These are phyloP conservation scores for Neotragus moschatus DNA, from an alignment of 2,113 vertebrate genomes.

Conservation along the genomic window DNA sequence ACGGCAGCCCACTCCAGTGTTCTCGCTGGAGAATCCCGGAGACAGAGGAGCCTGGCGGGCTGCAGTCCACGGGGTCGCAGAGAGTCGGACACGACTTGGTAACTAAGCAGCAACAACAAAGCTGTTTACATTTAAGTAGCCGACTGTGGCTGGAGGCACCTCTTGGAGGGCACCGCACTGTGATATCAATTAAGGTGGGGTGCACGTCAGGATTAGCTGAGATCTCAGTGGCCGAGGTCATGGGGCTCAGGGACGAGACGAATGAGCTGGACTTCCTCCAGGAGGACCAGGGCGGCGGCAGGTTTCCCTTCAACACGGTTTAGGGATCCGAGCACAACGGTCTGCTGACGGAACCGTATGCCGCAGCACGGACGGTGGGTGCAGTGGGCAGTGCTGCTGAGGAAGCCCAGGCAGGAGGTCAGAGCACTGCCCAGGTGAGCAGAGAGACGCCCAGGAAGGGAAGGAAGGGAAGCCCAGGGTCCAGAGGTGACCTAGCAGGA, in stretches of 20 bases:
- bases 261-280: not conserved
- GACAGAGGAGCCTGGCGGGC: not conserved
- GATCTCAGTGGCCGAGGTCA: not conserved
- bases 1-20: not conserved
- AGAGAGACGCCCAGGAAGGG: not conserved
- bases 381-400: rapidly evolving
- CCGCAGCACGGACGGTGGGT: rapidly evolving
- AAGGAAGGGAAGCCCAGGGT: not conserved
- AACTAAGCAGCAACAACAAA: not conserved
- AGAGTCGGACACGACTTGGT: not conserved
- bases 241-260: rapidly evolving
- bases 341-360: not conserved
- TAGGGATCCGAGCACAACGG: rapidly evolving
- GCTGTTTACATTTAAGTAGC: not conserved
- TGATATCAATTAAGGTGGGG: not conserved
- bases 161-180: rapidly evolving
- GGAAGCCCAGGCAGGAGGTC: not conserved
- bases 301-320: not conserved
- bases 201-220: no score
- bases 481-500: not conserved
- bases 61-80: rapidly evolving
- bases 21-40: not conserved
- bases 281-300: not conserved
- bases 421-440: not conserved
- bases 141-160: no score